Conservation (phyloP, 2,113 vertebrate genomes). For the Aythya baeri region DNA sequence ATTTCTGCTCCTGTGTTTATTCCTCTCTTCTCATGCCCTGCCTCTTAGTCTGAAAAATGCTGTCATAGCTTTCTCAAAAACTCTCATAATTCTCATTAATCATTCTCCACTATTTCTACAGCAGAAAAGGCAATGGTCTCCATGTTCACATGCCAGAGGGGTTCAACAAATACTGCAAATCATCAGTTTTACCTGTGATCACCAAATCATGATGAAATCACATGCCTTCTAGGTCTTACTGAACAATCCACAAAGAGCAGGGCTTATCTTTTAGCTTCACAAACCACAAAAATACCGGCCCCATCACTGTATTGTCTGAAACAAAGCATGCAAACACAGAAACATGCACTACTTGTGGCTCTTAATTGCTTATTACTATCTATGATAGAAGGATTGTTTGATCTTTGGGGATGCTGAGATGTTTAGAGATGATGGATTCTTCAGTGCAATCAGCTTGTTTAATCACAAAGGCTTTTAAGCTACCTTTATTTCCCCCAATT, state of each 20-base stretch:
- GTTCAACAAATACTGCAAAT: not conserved
- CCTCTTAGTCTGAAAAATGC: not conserved
- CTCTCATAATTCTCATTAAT: not conserved
- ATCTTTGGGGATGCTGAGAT: not conserved
- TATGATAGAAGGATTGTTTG: not conserved
- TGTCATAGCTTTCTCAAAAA: not conserved
- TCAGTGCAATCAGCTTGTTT: not conserved
- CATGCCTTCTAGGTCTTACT: not conserved
- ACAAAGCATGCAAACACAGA: not conserved
- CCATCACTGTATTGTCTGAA: not conserved
- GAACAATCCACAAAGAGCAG: not conserved
- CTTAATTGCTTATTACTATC: not conserved
- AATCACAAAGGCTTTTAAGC: not conserved
- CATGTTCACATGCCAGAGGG: not conserved
- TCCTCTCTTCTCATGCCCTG: not conserved
- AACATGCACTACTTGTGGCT: not conserved
- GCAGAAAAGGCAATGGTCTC: not conserved
- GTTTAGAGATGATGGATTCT: not conserved
- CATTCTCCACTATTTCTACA: not conserved
- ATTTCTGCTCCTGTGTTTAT: conserved; percentile 18
- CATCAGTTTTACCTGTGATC: not conserved
- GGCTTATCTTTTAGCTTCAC: not conserved
- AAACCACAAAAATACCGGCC: not conserved
- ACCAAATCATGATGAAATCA: not conserved
- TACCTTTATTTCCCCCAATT: not conserved